phyloP scores from a whole-genome alignment of 2,888 invertebrate genomes.

The Branchipolynoe longqiensis region DNA sequence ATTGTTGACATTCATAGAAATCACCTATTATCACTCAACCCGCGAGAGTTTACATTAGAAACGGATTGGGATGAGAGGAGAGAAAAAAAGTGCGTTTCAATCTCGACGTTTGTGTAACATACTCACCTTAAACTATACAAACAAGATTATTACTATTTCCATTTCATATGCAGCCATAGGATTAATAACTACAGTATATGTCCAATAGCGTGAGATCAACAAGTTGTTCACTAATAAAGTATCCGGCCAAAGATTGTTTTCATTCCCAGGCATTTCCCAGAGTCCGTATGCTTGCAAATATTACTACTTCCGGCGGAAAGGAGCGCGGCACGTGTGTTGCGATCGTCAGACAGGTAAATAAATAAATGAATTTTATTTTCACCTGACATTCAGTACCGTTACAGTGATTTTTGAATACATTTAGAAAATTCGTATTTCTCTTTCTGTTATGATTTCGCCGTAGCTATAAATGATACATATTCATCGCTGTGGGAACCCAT shows the following conservation, averaged over 20 bases:
- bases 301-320: neutral
- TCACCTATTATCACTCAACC: slow-evolving; percentile 12
- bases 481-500: too few relatives aligned
- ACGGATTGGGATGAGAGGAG: neutral
- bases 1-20: neutral
- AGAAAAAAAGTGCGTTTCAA: neutral
- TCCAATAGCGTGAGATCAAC: neutral
- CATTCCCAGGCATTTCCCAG: slow-evolving; percentile 28
- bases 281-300: neutral
- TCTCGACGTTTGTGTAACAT: neutral
- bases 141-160: neutral
- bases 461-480: too few relatives aligned
- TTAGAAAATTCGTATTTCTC: too few relatives aligned
- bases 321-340: slow-evolving; percentile 19
- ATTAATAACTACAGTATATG: neutral
- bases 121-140: neutral
- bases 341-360: slow-evolving; percentile 6
- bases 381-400: too few relatives aligned
- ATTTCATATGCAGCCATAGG: neutral
- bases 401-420: too few relatives aligned
- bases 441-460: too few relatives aligned
- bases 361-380: too few relatives aligned
- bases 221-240: neutral
- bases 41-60: slow-evolving; percentile 48
- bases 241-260: neutral